Evolutionary conservation across 2,888 invertebrate genomes (phyloP).

Genomic region (Caenorhabditis sp.): DNA sequence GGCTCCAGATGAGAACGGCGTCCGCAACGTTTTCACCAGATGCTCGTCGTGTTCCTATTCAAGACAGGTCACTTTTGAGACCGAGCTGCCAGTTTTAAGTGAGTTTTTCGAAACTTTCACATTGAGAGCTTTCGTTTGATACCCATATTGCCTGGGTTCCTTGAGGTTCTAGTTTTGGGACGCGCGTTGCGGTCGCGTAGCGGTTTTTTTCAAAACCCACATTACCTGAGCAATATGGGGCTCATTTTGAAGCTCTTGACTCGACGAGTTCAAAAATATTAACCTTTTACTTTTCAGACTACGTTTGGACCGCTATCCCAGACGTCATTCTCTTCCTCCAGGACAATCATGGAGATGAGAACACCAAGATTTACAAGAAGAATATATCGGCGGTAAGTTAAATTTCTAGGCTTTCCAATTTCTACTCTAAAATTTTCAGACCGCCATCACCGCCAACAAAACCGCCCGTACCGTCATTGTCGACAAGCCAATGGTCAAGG

Average conservation of each 20-base stretch:
- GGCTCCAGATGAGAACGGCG: constrained; percentile 80
- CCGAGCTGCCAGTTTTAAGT: constrained; percentile 77
- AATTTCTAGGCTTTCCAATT: neutral
- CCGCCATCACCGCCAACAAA: constrained; percentile 49
- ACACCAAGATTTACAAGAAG: constrained; percentile 81
- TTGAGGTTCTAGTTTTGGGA: too few relatives aligned
- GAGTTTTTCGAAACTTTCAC: constrained; percentile 16
- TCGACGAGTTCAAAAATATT: neutral
- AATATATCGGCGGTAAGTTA: constrained; percentile 78
- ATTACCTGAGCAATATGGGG: too few relatives aligned
- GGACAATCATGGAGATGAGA: constrained; percentile 82
- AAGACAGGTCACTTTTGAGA: constrained; percentile 81
- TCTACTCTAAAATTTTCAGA: constrained; percentile 16
- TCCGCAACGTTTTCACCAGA: constrained; percentile 80
- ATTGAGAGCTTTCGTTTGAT: too few relatives aligned
- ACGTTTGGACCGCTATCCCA: constrained; percentile 81
- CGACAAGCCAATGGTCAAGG: constrained; percentile 78
- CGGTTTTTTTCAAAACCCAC: too few relatives aligned
- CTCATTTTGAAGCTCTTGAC: neutral
- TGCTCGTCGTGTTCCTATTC: constrained; percentile 80
- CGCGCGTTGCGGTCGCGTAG: too few relatives aligned
- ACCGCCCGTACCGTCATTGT: constrained; percentile 68
- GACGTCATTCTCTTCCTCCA: constrained; percentile 81
- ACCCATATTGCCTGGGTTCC: too few relatives aligned
- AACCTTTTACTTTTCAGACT: constrained; percentile 68